Evolutionary conservation across 1,140 invertebrate genomes (phyloP).

Genomic region (Campoletis sonorensis): DNA sequence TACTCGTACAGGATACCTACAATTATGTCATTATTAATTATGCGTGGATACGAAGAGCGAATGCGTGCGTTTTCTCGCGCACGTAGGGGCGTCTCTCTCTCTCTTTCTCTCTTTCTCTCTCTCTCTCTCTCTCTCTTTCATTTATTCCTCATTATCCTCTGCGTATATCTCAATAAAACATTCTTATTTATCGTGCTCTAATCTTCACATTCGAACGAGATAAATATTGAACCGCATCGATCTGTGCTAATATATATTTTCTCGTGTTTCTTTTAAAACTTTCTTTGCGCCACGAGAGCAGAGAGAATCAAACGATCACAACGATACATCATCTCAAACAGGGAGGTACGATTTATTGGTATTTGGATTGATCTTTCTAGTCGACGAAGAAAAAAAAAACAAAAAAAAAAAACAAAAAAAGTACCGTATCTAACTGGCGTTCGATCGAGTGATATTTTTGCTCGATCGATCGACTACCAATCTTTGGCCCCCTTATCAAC

Average conservation of each 20-base stretch:
- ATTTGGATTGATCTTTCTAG: not conserved
- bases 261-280: not conserved
- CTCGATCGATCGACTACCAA: slow-evolving; percentile 57
- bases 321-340: not conserved
- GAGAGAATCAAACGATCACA: slow-evolving; percentile 16
- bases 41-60: slow-evolving; percentile 72
- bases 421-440: slow-evolving; percentile 48
- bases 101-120: not conserved
- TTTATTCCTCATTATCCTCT: not conserved
- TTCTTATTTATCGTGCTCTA: not conserved
- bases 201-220: slow-evolving; percentile 3
- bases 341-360: not conserved
- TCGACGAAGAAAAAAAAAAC: not conserved
- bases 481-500: not conserved
- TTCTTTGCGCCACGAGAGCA: slow-evolving; percentile 4
- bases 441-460: slow-evolving; percentile 54
- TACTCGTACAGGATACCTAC: slow-evolving; percentile 75
- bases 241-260: not conserved
- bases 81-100: slow-evolving; percentile 56
- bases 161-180: not conserved
- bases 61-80: slow-evolving; percentile 60
- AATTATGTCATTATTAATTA: slow-evolving; percentile 76
- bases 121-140: not conserved
- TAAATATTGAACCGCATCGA: not conserved
- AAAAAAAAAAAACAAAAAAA: not conserved